Base-by-base conservation (phyloP, 2,888 invertebrate species). In the Incurvaria masculella region DNA sequence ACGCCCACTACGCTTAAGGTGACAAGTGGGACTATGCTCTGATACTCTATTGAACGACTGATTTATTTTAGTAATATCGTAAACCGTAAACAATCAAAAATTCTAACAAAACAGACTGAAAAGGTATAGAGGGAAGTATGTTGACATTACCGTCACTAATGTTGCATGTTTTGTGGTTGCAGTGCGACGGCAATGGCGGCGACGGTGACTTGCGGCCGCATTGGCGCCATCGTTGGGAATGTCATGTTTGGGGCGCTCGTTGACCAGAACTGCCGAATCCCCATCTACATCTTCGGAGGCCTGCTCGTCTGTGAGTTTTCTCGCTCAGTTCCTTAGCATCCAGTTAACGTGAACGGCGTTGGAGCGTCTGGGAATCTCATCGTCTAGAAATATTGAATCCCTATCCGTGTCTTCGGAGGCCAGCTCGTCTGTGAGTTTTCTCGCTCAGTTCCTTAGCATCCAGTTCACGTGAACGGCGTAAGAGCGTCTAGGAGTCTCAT, bases 171-270 rank as follows among this genome's bases (percentile, higher is more conserved):
- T 44, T 20, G 17, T 21, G 44, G 50, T 61, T 63, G 21, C 64
- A 83, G 83, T 3, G 82, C 82, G 0, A 80, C 82, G 6, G 83
- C 83, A 0, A 78, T 83, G 69, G 79, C 82, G 11, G 69, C 82
- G 54, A 83, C 82, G 1, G 82, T 83, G 55, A 82, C 80, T 64
- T 75, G 78, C 50, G 83, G 83, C 5, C 66, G 83, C 6, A 59
- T 83, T 27, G 83, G 83, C 8, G 83, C 83, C 33, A 81, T 83
- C 49, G 76, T 81, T 5, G 83, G 83, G 43, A 83, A 82, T 65
- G 72, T 83, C 42, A 64, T 80, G 47, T 83, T 84, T 57, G 83
- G 83, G 1, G 68, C 80, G 1, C 64, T 83, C 1, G 75, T 84
- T 21, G 83, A 83, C 60, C 57, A 80, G 45, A 69, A 82, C 60